Percentiles rank a stretch among this genome's conserved stretches.
Evolutionary conservation across 2,888 invertebrate genomes (phyloP).

Genomic region (Pyrocoelia pectoralis): DNA sequence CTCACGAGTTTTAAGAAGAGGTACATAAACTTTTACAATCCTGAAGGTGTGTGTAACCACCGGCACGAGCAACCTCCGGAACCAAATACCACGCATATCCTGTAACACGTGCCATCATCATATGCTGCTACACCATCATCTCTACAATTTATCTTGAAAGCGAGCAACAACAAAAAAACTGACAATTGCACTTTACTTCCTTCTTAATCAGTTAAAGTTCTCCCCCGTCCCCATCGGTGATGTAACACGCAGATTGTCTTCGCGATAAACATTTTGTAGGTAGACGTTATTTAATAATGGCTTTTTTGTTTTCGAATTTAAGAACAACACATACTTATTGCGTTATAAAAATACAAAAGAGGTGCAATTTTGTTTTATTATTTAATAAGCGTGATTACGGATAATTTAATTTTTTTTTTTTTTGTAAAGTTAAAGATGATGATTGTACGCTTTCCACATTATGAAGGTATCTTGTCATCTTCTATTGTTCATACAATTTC

Average conservation of each 20-base stretch:
- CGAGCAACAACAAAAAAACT: background rate
- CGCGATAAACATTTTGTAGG: too few species aligned
- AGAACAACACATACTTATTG: background rate
- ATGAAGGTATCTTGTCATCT: conserved; percentile 8
- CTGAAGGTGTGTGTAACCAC: conserved; percentile 59
- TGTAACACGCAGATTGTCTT: background rate
- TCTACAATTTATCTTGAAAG: conserved; percentile 5
- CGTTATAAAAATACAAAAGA: conserved; percentile 7
- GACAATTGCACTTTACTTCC: too few species aligned
- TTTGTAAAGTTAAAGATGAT: background rate
- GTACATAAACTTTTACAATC: conserved; percentile 57
- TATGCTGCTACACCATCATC: conserved; percentile 23
- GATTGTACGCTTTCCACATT: conserved; percentile 9
- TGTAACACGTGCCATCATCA: conserved; percentile 57
- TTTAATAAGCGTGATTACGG: conserved; percentile 4
- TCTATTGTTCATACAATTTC: conserved; percentile 7
- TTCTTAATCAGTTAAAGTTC: too few species aligned
- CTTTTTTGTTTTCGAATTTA: background rate
- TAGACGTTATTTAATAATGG: background rate
- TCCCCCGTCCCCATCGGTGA: background rate
- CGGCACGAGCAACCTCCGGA: conserved; percentile 60
- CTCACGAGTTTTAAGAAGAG: conserved; percentile 45
- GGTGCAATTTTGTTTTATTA: background rate
- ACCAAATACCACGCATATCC: conserved; percentile 60
- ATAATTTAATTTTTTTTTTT: conserved; percentile 3